phyloP scores from a whole-genome alignment of 1,140 invertebrate genomes.

The Coboldia fuscipes region DNA sequence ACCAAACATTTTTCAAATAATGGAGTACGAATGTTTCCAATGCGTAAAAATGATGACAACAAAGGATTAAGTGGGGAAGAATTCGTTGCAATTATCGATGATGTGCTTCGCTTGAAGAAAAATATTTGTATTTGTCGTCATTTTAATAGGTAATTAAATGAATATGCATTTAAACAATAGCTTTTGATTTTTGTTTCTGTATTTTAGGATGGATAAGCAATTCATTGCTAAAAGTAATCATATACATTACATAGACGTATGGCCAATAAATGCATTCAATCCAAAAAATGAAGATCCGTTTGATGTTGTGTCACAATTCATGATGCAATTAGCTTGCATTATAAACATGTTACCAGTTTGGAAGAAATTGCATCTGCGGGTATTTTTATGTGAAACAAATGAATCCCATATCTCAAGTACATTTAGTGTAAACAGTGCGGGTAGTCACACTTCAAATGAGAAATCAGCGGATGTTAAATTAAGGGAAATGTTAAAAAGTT shows the following conservation, averaged over 20 bases:
- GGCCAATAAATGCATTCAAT: slow-evolving; percentile 79
- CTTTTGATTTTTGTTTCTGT: not conserved
- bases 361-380: slow-evolving; percentile 57
- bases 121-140: slow-evolving; percentile 86
- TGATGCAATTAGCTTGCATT: slow-evolving; percentile 92
- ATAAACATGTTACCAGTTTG: slow-evolving; percentile 79
- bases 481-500: slow-evolving; percentile 31
- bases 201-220: slow-evolving; percentile 1
- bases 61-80: slow-evolving; percentile 29
- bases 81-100: slow-evolving; percentile 76
- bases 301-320: slow-evolving; percentile 76
- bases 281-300: slow-evolving; percentile 56
- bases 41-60: slow-evolving; percentile 13
- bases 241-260: slow-evolving; percentile 82
- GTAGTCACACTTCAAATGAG: slow-evolving; percentile 18
- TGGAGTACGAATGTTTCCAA: slow-evolving; percentile 20
- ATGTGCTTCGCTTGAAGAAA: slow-evolving; percentile 79
- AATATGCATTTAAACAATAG: not conserved
- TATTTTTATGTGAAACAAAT: slow-evolving; percentile 53
- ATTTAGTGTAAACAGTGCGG: slow-evolving; percentile 1
- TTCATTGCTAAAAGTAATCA: slow-evolving; percentile 25
- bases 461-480: slow-evolving; percentile 28
- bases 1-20: slow-evolving; percentile 22
- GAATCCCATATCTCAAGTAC: slow-evolving; percentile 7
- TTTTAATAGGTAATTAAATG: slow-evolving; percentile 38